Evolutionary conservation across 2,113 vertebrate species (phyloP), one percentile per base, ranked within the genome.

Genomic region (Pseudonaja textilis): DNA sequence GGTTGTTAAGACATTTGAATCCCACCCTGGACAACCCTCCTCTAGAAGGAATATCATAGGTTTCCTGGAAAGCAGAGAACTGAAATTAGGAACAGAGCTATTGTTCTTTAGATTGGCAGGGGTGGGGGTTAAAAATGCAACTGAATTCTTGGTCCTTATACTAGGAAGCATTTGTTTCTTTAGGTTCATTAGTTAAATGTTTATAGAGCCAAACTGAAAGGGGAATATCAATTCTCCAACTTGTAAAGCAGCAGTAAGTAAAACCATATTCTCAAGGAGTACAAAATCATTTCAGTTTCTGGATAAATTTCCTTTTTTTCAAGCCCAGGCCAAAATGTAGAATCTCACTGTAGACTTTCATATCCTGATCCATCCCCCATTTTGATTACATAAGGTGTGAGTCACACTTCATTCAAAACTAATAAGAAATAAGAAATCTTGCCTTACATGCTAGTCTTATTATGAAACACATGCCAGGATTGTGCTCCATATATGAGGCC

Each of bases 321-420:
- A 56, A 29, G n/a, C 29, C 25, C 34, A 22, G 47, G 5, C 39
- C 55, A 81, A 29, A 7, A 39, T n/a, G 34, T 22, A 23, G 3
- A 22, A 90, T 86, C 85, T 56, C 88, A 93, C 89, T 45, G 22
- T n/a, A 34, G 39, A 55, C 23, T 55, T 74, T 55, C 23, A 55
- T 2, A 22, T 61, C 88, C 88, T 34, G 47, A 61, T 90, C 45
- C 57, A 47, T 86, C 23, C n/a, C 55, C 85, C 81, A 39, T 86
- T 29, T 61, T 52, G 39, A 54, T 93, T 93, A 61, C 55, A 86
- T 93, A 93, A 93, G 88, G 54, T 90, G 34, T 93, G 92, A 93
- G 55, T 93, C 92, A 93, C 42, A 52, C 74, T 54, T 39, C 74
- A 86, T 85, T 61, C 92, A 93, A 86, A 74, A 55, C 91, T 90